Conservation (phyloP, 2,113 vertebrate species). For the Madoqua kirkii region DNA sequence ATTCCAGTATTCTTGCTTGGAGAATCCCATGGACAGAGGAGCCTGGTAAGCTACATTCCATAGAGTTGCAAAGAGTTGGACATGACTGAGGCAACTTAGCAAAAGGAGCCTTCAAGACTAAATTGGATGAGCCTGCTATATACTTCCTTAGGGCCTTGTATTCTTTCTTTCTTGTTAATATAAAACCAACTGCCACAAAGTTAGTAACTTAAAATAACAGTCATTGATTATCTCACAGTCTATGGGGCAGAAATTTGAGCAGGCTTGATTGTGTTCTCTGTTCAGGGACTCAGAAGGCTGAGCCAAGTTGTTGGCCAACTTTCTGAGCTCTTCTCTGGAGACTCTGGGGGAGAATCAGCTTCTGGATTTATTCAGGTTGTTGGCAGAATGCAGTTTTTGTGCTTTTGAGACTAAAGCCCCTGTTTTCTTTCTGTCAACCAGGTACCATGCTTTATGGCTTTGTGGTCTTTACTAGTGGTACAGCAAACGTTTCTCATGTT, state of each 20-base stretch:
- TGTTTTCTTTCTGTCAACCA: background rate
- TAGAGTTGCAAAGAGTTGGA: background rate
- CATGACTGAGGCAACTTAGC: background rate
- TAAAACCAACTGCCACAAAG: background rate
- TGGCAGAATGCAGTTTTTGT: background rate
- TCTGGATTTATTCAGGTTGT: background rate
- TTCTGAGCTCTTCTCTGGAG: background rate
- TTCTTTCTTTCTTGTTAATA: background rate
- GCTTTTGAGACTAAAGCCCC: background rate
- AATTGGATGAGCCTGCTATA: background rate
- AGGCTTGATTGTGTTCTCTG: background rate
- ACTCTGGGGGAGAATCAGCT: background rate
- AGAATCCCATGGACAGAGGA: background rate
- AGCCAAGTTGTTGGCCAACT: background rate
- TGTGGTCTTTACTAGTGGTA: background rate
- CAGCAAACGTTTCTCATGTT: background rate
- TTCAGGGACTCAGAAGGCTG: too few relatives aligned
- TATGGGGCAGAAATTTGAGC: background rate
- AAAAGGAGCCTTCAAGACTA: background rate
- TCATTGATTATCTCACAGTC: background rate
- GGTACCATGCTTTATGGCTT: fast-evolving
- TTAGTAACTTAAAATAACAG: background rate
- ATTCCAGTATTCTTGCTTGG: background rate
- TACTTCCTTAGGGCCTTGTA: background rate
- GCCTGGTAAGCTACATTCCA: background rate